Evolutionary conservation across 2,888 invertebrate species (phyloP).

Genomic region (Stramonita haemastoma): DNA sequence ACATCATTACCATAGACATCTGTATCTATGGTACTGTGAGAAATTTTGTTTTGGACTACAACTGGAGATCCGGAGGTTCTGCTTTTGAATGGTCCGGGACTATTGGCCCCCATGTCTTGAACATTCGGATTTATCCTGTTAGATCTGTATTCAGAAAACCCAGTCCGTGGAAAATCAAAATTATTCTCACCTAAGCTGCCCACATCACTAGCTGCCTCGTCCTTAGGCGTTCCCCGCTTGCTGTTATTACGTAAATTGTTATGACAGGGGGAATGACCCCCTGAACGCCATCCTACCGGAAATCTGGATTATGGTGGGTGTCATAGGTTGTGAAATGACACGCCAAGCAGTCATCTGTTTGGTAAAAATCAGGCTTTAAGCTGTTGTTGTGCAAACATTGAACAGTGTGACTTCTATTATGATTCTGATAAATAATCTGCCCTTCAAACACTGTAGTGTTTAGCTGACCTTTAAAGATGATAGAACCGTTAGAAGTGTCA

Average conservation of each 20-base stretch:
- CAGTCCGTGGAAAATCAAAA: constrained; percentile 6
- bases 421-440: constrained; percentile 24
- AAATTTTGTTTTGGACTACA: neutral
- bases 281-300: constrained; percentile 26
- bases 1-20: neutral
- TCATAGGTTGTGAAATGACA: neutral
- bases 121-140: neutral
- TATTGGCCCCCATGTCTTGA: neutral
- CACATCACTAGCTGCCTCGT: no score
- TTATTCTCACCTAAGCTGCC: neutral
- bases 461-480: constrained; percentile 31
- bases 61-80: neutral
- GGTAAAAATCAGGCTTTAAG: constrained; percentile 16
- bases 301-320: neutral
- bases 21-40: neutral
- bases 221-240: neutral
- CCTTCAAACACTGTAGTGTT: constrained; percentile 36
- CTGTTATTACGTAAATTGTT: neutral
- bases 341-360: constrained; percentile 12
- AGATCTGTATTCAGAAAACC: constrained; percentile 1
- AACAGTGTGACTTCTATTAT: constrained; percentile 19
- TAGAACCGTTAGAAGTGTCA: neutral
- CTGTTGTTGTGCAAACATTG: constrained; percentile 35
- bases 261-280: neutral
- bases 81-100: neutral